Percentiles rank a stretch among this genome's conserved stretches.
phyloP scores from a whole-genome alignment of 2,113 vertebrate species.

The Oenanthe oenanthe region DNA sequence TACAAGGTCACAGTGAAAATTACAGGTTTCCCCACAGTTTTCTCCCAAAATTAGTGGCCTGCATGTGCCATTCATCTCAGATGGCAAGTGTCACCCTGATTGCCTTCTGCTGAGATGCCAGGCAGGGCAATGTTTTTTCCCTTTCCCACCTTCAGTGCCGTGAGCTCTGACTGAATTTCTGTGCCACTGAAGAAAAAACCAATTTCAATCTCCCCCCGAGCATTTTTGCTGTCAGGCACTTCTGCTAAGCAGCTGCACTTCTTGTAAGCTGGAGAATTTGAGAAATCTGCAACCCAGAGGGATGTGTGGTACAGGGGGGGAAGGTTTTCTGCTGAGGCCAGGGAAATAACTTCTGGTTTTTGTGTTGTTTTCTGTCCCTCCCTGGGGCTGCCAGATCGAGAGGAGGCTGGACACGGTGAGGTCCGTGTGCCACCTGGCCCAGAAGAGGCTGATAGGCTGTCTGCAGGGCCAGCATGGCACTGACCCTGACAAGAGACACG shows the following conservation, averaged over 20 bases:
- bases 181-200: background rate
- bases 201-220: background rate
- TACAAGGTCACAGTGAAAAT: background rate
- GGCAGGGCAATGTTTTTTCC: background rate
- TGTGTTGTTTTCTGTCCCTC: background rate
- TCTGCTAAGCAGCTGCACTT: conserved; percentile 10
- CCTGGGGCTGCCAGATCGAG: conserved; percentile 82
- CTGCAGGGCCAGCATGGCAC: conserved; percentile 94
- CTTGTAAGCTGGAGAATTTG: background rate
- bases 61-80: background rate
- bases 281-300: conserved; percentile 12
- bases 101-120: background rate
- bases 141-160: background rate
- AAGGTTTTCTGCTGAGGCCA: conserved; percentile 1
- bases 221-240: background rate
- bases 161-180: background rate
- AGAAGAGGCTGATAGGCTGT: conserved; percentile 88
- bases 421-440: conserved; percentile 91
- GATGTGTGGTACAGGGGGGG: background rate
- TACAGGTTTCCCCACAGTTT: background rate
- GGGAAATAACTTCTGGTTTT: conserved; percentile 17
- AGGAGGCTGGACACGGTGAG: conserved; percentile 91
- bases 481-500: conserved; percentile 91
- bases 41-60: background rate
- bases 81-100: too few species aligned